These are phyloP conservation scores for Euleptes europaea DNA, from an alignment of 2,113 vertebrate genomes.

Conservation along the genomic window DNA sequence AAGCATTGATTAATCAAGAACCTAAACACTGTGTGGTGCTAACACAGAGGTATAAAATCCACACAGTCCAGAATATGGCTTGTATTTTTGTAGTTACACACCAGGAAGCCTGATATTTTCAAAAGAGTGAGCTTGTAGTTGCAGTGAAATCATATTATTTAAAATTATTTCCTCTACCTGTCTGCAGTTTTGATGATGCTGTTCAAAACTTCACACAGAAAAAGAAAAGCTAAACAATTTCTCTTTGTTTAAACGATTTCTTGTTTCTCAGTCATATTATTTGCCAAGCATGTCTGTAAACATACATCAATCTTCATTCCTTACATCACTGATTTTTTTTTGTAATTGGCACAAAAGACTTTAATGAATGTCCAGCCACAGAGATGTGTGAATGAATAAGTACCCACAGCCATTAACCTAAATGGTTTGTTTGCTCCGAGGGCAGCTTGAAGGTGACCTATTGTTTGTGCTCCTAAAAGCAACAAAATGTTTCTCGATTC, in stretches of 20 bases:
- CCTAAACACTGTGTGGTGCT: not conserved
- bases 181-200: not conserved
- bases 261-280: not conserved
- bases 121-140: not conserved
- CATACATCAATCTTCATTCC: not conserved
- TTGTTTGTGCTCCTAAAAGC: not conserved
- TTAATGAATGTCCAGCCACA: not conserved
- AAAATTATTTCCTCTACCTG: not conserved
- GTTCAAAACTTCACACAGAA: not conserved
- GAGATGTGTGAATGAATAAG: not conserved
- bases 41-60: not conserved
- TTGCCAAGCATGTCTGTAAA: not conserved
- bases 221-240: not conserved
- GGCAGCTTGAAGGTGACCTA: not conserved
- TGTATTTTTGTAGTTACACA: not conserved
- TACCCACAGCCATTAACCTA: conserved; percentile 4
- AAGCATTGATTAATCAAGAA: not conserved
- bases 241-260: not conserved
- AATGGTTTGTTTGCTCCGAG: not conserved
- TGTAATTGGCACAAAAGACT: not conserved
- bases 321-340: not conserved
- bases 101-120: not conserved
- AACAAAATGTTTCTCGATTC: not conserved
- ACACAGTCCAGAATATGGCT: not conserved
- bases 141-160: not conserved